Evolutionary conservation across 2,797 vertebrate species (phyloP).

Genomic region (Lepilemur septentrionalis): DNA sequence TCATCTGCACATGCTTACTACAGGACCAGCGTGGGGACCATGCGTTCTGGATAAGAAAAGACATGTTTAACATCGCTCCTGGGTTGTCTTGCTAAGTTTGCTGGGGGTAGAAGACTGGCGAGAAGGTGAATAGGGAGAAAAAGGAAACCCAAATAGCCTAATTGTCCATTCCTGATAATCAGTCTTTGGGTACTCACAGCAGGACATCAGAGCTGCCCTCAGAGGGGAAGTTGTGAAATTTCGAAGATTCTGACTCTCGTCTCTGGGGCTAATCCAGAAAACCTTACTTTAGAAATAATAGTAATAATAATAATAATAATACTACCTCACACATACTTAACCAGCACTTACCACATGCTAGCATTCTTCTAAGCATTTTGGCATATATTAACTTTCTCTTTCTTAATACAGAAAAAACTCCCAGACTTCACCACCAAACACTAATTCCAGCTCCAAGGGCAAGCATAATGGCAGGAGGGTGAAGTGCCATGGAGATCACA

Average conservation of each 20-base stretch:
- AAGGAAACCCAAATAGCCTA: neutral
- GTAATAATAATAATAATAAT: neutral
- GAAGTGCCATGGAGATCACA: neutral
- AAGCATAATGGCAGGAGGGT: neutral
- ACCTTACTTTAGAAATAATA: neutral
- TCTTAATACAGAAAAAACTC: neutral
- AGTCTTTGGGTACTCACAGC: neutral
- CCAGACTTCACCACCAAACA: neutral
- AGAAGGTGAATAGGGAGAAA: neutral
- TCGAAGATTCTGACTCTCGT: neutral
- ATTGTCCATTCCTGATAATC: neutral
- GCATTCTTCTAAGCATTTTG: neutral
- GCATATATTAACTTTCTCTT: slow-evolving; percentile 10
- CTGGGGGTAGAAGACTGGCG: neutral
- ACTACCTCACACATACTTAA: neutral
- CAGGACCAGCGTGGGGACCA: neutral
- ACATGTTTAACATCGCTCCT: neutral
- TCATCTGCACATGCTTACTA: neutral
- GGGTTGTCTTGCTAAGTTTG: neutral
- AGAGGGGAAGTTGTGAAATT: neutral
- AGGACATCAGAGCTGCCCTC: neutral
- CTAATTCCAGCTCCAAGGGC: neutral
- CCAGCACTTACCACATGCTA: neutral
- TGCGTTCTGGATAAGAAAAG: neutral
- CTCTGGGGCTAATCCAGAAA: neutral